Base-by-base conservation (phyloP, 2,113 vertebrate genomes). In the Cyprinodon tularosa region DNA sequence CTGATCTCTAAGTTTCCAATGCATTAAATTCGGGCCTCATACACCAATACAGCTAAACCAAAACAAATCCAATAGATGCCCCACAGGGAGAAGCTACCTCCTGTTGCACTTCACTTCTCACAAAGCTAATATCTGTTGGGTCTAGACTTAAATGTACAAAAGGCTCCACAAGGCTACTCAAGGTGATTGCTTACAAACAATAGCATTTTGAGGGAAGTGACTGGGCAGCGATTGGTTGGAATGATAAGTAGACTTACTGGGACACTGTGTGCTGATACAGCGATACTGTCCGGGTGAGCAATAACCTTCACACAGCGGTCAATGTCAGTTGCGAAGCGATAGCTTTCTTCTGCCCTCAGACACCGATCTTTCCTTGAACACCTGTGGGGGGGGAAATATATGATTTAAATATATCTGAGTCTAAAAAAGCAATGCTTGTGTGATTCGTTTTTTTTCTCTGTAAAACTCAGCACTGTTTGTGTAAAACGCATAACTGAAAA, bases 231-330 rank as follows among this genome's bases (percentile, higher is more conserved):
- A 85, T 76, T 66, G 76, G 69, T 61, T 57, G 62, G 57, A 68
- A 73, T 65, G 72, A 74, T 68, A 68, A 67, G 71, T 45, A 37
- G 42, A 87, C 90, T 87, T 88, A 98, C 97, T 62, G 93, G 92
- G 62, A 95, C 91, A 80, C 95, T 96, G 86, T 97, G 95, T 77
- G 97, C 93, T 0, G 96, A 98, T 65, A 97, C 96, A 0, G 97
- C 96, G 80, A 99, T 96, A 92, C 97, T 99, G 94, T 95, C 94
- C 10, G 97, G 97, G 65, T 95, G 95, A 81, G 96, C 94, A 3
- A 88, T 89, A 40, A 98, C 87, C 57, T 93, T 95, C 92, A 99
- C 93, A 42, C 97, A 98, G 80, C 93, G 96, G 59, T 91, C 68
- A 81, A 95, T 94, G 91, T 91, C 94, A 57, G 93, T 94, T 0